A percentile compares a stretch with the other conserved stretches of the same genome.
Evolutionary conservation across 2,888 invertebrate genomes (phyloP).

Genomic region (Drosophila anceps): DNA sequence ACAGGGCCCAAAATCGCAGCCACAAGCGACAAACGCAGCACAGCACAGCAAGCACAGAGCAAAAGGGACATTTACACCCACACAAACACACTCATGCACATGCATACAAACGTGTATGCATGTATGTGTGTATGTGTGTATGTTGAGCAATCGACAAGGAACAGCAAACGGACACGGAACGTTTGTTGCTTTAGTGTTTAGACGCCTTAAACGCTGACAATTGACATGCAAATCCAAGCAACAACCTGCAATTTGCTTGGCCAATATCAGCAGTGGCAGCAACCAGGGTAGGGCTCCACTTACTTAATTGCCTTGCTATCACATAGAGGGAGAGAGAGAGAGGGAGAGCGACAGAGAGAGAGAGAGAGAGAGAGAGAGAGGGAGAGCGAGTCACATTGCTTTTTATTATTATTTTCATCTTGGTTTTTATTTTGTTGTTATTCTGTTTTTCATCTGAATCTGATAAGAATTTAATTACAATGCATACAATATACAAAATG

Average conservation of each 20-base stretch:
- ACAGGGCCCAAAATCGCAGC: conserved; percentile 30
- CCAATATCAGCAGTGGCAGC: conserved; percentile 36
- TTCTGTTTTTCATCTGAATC: conserved; percentile 59
- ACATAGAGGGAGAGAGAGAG: background rate
- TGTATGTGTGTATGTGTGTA: background rate
- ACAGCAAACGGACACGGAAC: conserved; percentile 22
- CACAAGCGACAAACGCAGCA: conserved; percentile 2
- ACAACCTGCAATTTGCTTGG: conserved; percentile 56
- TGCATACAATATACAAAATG: conserved; percentile 69
- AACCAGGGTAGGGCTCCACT: conserved; percentile 3
- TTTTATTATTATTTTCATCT: conserved; percentile 18
- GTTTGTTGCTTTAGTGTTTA: conserved; percentile 15
- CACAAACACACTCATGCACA: background rate
- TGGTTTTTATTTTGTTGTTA: conserved; percentile 33
- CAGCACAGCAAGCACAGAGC: conserved; percentile 5
- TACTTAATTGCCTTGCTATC: conserved; percentile 20
- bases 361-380: background rate
- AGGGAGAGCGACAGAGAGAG: background rate
- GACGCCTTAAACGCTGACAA: conserved; percentile 64
- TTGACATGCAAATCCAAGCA: conserved; percentile 67
- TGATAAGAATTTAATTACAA: conserved; percentile 80
- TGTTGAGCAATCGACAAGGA: conserved; percentile 6
- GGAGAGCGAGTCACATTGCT: conserved; percentile 21
- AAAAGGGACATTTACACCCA: conserved; percentile 1
- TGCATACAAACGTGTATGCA: background rate